phyloP scores from a whole-genome alignment of 2,888 invertebrate species.

The Busseola fusca region DNA sequence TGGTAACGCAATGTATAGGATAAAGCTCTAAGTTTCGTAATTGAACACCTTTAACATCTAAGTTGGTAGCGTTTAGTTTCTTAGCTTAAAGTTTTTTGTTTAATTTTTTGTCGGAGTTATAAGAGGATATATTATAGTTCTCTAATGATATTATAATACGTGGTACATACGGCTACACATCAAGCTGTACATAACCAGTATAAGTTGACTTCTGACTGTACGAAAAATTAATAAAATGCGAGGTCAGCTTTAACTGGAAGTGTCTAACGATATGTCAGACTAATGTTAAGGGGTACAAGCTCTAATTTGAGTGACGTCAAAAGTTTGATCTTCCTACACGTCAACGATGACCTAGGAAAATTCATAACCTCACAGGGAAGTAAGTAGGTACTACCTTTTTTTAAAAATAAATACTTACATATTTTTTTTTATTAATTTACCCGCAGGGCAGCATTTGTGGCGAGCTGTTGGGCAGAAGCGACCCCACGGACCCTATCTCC shows the following conservation, averaged over 20 bases:
- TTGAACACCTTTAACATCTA: constrained; percentile 32
- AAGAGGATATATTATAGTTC: constrained; percentile 30
- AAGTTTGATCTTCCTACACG: not conserved
- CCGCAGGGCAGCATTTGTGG: too few relatives aligned
- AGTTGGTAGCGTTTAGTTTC: constrained; percentile 37
- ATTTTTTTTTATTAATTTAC: too few relatives aligned
- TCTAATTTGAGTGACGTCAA: constrained; percentile 9
- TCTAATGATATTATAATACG: constrained; percentile 46
- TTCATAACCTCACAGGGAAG: not conserved
- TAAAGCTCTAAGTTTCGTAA: constrained; percentile 45
- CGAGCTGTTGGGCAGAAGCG: too few relatives aligned
- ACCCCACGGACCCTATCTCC: too few relatives aligned
- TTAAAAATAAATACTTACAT: not conserved
- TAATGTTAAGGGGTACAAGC: constrained; percentile 5
- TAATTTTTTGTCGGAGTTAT: constrained; percentile 37
- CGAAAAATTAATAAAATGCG: too few relatives aligned
- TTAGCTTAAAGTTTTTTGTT: constrained; percentile 32
- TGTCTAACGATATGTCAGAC: too few relatives aligned
- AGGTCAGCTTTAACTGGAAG: too few relatives aligned
- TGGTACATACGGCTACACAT: too few relatives aligned
- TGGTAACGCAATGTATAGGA: constrained; percentile 43
- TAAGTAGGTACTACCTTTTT: not conserved
- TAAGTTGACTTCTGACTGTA: too few relatives aligned
- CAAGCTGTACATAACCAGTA: too few relatives aligned
- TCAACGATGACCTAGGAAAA: not conserved